Evolutionary conservation across 2,113 vertebrate species (phyloP), one percentile per base, ranked within the genome.

Genomic region (Pseudopipra pipra): DNA sequence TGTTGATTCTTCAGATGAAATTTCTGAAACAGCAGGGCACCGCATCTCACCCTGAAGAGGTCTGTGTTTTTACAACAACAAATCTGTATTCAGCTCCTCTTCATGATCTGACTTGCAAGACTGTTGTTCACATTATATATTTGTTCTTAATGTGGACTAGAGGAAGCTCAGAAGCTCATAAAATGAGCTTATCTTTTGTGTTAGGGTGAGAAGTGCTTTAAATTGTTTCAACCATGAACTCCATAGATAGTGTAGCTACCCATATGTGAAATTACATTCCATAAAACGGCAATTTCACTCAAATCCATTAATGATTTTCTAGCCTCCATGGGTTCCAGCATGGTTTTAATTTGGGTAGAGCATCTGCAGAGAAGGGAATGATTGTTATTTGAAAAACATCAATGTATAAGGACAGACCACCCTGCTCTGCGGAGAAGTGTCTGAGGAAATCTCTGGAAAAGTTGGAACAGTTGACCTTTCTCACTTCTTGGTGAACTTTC

Each of bases 261-360:
- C 96, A 97, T 89, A 98, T 98, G 96, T 96, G 96, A 98, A 98
- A 98, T 97, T 97, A 49, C 92, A 97, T 83, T 96, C 82, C 90
- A 96, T 96, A 97, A 98, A 97, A 94, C 0, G 3, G 79, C 86
- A 96, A 93, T 97, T 97, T 95, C 85, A 96, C 96, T 97, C 62
- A 95, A 94, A 96, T 77, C 89, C 78, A 95, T 96, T 96, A 97
- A 95, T 92, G 89, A 79, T 96, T 97, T 96, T 96, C 79, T 59
- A 76, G 87, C 89, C 91, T 96, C 44, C 87, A 47, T 66, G 59
- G 77, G 76, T 89, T 97, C 82, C 61, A 93, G 31, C 51, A 63
- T 31, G 12, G 58, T 95, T 97, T 97, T 94, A 97, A 96, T 97
- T 95, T 96, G 70, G 33, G 33, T 90, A 89, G 85, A 73, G 91